phyloP scores from a whole-genome alignment of 2,113 vertebrate genomes.

The Protobothrops flavoviridis region DNA sequence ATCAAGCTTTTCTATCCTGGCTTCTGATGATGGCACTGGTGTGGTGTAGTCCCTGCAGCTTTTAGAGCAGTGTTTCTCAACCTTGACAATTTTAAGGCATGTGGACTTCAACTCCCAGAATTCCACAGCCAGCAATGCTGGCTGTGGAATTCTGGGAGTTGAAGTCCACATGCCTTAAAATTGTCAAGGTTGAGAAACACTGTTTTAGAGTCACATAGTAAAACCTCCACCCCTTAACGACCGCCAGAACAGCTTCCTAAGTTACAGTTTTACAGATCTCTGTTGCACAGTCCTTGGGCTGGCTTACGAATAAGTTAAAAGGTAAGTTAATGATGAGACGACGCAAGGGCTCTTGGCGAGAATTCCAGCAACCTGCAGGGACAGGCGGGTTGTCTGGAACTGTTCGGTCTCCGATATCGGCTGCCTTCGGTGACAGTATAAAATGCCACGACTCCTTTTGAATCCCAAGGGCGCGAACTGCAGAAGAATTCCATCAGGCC shows the following conservation, averaged over 20 bases:
- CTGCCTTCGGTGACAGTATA: neutral
- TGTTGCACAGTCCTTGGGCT: neutral
- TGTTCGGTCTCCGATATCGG: no score
- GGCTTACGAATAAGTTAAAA: neutral
- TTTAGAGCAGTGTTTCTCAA: neutral
- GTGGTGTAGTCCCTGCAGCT: neutral
- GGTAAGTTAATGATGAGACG: neutral
- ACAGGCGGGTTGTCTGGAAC: neutral
- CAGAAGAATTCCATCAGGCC: neutral
- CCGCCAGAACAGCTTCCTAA: no score
- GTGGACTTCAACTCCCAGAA: no score
- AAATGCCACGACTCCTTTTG: neutral
- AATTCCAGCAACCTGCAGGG: neutral
- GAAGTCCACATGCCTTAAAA: no score
- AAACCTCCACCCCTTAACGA: neutral
- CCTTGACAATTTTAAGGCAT: no score
- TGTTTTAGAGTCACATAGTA: neutral
- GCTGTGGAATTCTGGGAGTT: no score
- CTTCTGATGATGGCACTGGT: neutral
- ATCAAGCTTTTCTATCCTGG: neutral
- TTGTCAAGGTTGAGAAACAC: no score
- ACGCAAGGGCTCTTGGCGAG: neutral
- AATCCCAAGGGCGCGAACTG: neutral
- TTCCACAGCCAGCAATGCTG: no score
- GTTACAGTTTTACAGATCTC: neutral